Conservation (phyloP, 2,888 invertebrate species). For the Platycnemis pennipes region DNA sequence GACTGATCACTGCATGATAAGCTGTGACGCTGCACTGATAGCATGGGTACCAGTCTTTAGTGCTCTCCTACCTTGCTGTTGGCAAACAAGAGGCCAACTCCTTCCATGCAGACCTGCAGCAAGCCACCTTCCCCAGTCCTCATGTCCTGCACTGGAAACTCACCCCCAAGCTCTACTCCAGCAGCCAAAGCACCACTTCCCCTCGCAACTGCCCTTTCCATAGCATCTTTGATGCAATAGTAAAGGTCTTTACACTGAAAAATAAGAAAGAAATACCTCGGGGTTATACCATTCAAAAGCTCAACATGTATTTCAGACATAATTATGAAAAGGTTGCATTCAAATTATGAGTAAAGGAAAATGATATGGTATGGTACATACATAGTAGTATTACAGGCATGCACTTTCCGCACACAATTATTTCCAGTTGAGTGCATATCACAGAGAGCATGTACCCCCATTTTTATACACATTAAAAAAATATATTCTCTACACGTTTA, state of each 20-base stretch:
- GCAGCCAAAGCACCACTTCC: conserved; percentile 87
- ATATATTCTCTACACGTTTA: no score
- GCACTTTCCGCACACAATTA: no score
- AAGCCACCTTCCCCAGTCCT: conserved; percentile 98
- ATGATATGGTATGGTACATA: no score
- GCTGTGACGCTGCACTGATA: neutral
- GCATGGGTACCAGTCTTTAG: neutral
- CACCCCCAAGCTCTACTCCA: conserved; percentile 92
- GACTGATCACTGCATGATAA: neutral
- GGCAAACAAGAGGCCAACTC: conserved; percentile 98
- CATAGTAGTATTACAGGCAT: no score
- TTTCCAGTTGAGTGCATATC: no score
- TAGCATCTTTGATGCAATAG: conserved; percentile 98
- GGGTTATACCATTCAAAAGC: no score
- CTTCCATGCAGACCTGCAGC: conserved; percentile 99
- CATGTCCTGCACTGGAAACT: conserved; percentile 99
- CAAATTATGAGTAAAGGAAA: no score
- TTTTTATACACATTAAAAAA: no score
- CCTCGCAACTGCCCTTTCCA: conserved; percentile 91
- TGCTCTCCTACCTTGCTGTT: conserved; percentile 96
- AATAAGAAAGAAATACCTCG: neutral
- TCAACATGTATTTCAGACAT: no score
- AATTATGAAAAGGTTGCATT: no score
- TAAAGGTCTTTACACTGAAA: conserved; percentile 98
- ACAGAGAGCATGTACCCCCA: no score